These are phyloP conservation scores for Eurystomus gularis DNA, from an alignment of 2,113 vertebrate species.

Conservation along the genomic window DNA sequence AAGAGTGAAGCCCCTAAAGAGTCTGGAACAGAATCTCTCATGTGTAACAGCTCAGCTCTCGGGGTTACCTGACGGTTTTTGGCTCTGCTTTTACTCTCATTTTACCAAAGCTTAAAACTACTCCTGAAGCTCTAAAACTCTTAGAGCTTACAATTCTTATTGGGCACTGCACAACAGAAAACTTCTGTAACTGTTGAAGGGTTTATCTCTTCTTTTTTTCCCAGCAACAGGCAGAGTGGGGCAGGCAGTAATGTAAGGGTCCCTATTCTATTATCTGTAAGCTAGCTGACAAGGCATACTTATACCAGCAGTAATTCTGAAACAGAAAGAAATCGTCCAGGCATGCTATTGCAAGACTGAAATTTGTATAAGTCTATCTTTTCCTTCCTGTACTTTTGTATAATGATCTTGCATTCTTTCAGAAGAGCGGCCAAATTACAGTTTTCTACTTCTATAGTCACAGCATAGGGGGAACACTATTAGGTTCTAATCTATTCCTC, in stretches of 20 bases:
- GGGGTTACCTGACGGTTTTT: neutral
- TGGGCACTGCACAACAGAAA: neutral
- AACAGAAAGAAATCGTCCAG: slow-evolving; percentile 6
- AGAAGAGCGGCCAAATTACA: neutral
- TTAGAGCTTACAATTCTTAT: neutral
- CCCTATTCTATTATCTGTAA: slow-evolving; percentile 4
- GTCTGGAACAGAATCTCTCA: neutral
- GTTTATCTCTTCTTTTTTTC: neutral
- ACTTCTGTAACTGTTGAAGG: neutral
- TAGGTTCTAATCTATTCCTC: neutral
- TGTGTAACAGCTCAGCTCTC: neutral
- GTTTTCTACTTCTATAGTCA: neutral
- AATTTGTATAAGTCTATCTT: neutral
- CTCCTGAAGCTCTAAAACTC: neutral
- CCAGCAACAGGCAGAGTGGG: neutral
- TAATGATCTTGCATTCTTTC: neutral
- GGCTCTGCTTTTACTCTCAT: neutral
- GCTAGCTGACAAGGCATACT: neutral
- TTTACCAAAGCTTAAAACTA: neutral
- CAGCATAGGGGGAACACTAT: neutral
- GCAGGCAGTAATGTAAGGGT: neutral
- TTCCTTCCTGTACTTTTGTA: neutral
- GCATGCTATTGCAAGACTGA: neutral
- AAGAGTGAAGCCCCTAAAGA: neutral
- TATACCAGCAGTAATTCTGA: slow-evolving; percentile 8